Evolutionary conservation across 1,140 invertebrate genomes (phyloP), one percentile per base, ranked within the genome.

Genomic region (Trichomalopsis sarcophagae): DNA sequence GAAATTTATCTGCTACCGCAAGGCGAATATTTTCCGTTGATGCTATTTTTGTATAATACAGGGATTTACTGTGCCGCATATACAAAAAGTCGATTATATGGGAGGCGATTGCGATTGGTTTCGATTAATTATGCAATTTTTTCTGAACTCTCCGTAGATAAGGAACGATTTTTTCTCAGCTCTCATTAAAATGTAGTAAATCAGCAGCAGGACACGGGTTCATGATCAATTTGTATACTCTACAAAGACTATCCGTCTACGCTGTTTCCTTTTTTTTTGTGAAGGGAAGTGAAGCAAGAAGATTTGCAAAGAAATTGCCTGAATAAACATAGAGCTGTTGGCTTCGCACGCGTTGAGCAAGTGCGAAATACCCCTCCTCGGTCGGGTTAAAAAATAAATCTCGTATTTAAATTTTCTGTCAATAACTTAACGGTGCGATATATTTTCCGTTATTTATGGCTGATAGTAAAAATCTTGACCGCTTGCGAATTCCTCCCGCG

Each of bases 391-490:
- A 76, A 82, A 82, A 82, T 82, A 17, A 76, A 66, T 82, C 36
- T 68, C 30, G 36, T 76, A 84, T 84, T 84, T 78, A 75, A 77
- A 84, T 84, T 69, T 78, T 50, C 50, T 71, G 73, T 71, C 82
- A 84, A 84, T 84, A 84, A 69, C 10, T 77, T 84, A 77, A 50
- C 82, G 62, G 74, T 0, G 13, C 82, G 62, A 71, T 78, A 84
- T 78, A 84, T 79, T 73, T 76, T 55, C 27, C 66, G 33, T 47
- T 73, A 84, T 84, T 84, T 84, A 79, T 79, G 13, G 44, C 44
- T 10, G 66, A 50, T 36, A 84, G 62, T 84, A 84, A 79, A 84
- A 84, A 79, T 78, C 50, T 33, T 6, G 47, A 66, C 55, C 27
- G 30, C 14, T 36, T 44, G 73, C 81, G 71, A 82, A 71, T 81